These are phyloP conservation scores for Xestia ashworthii DNA, from an alignment of 2,888 invertebrate genomes.

Conservation along the genomic window DNA sequence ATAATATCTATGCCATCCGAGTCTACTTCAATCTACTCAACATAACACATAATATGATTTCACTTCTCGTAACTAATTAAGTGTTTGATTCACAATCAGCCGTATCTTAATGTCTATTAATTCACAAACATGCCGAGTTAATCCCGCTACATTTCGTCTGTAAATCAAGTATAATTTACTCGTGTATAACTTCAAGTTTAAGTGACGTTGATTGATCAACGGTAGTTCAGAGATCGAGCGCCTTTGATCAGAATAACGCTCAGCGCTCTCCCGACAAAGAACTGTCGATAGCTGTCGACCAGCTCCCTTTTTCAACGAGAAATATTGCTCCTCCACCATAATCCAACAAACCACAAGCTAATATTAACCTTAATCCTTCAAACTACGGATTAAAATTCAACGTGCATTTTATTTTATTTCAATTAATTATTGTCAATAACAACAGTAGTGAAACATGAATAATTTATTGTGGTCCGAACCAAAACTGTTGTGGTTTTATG, in stretches of 20 bases:
- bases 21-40: neutral
- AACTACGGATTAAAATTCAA: constrained; percentile 30
- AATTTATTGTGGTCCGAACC: constrained; percentile 47
- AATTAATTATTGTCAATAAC: constrained; percentile 28
- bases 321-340: constrained; percentile 45
- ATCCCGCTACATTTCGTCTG: constrained; percentile 15
- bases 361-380: constrained; percentile 24
- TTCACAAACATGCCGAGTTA: constrained; percentile 28
- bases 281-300: constrained; percentile 62
- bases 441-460: constrained; percentile 40
- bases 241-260: constrained; percentile 62
- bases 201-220: constrained; percentile 66
- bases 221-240: constrained; percentile 52
- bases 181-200: constrained; percentile 57
- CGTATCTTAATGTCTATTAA: constrained; percentile 22
- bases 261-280: constrained; percentile 60
- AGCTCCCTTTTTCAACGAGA: constrained; percentile 56
- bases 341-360: constrained; percentile 18
- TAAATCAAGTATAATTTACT: constrained; percentile 52
- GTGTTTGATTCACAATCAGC: constrained; percentile 6
- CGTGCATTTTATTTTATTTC: constrained; percentile 28
- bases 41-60: neutral
- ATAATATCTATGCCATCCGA: neutral
- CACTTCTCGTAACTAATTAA: neutral
- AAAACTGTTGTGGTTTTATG: constrained; percentile 41